Base-by-base conservation (phyloP, 2,113 vertebrate genomes). In the Scomber japonicus region DNA sequence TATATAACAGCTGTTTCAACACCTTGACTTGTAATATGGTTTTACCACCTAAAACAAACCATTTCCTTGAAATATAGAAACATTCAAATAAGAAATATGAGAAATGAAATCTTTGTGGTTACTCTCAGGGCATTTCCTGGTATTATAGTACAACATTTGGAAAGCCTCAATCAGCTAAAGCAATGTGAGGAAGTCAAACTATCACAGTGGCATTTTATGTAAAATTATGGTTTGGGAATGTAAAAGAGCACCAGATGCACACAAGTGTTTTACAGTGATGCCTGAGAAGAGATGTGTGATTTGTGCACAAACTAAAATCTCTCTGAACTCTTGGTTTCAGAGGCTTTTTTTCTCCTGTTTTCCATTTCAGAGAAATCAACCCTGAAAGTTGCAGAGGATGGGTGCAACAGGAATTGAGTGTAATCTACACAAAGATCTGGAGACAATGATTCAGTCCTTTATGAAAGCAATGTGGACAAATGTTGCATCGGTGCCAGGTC, bases 141-240 rank as follows among this genome's bases (percentile, higher is more conserved):
- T 10, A 75, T 88, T 78, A 64, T 77, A 56, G 51, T 16, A 6
- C 27, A 68, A 57, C 76, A 44, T 74, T 75, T 67, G 49, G 69
- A 65, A 70, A 51, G 44, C 62, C 57, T 67, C 74, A 71, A 89
- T 88, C 61, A 56, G 75, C 67, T 71, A 48, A 55, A 55, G 72
- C 54, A 77, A 65, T 24, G 13, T 53, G 66, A 66, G 86, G 89
- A 91, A 88, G 71, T 63, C 75, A 77, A 48, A 51, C 40, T 40
- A 40, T 54, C 31, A 71, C 67, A 61, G 19, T 62, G 62, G 30
- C 14, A 63, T 71, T 45, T 44, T 14, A 21, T 66, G 7, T 84
- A 44, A 80, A 65, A 80, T 76, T 4, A 82, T 61, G 69, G 84
- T 21, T 74, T 44, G 14, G 11, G 24, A 27, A 27, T 27, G 24